Percentiles rank a stretch among this genome's conserved stretches.
These are phyloP conservation scores for Azemiops feae DNA, from an alignment of 2,113 vertebrate genomes.

Conservation along the genomic window DNA sequence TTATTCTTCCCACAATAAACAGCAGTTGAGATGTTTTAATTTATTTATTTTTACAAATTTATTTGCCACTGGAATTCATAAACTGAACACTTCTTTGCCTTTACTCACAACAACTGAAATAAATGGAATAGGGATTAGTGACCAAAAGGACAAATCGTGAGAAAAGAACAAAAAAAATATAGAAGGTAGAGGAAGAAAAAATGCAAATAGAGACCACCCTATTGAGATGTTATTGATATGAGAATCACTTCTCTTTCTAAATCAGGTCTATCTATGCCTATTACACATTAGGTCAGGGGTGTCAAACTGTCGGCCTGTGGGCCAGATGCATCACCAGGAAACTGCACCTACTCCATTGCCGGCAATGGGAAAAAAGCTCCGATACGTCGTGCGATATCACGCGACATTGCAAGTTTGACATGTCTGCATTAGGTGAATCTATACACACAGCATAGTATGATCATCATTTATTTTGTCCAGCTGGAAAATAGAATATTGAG, in stretches of 20 bases:
- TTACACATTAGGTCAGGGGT: background rate
- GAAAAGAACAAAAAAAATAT: slow-evolving; percentile 32
- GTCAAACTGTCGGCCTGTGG: accelerated
- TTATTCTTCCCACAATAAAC: slow-evolving; percentile 74
- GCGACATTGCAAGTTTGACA: no score
- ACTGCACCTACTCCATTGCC: no score
- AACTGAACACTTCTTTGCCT: slow-evolving; percentile 45
- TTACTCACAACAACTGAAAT: slow-evolving; percentile 60
- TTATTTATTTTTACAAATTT: background rate
- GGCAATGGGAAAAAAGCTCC: no score
- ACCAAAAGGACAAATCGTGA: slow-evolving; percentile 44
- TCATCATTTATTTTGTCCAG: background rate
- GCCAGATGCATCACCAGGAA: no score
- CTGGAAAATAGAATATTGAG: background rate
- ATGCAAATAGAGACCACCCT: slow-evolving; percentile 23
- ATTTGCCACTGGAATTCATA: slow-evolving; percentile 61
- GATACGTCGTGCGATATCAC: no score
- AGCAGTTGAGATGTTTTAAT: slow-evolving; percentile 60
- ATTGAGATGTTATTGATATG: slow-evolving; percentile 38
- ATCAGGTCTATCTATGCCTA: slow-evolving; percentile 25
- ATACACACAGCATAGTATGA: background rate
- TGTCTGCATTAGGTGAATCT: slow-evolving; percentile 20
- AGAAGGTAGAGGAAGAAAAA: slow-evolving; percentile 11
- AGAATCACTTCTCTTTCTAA: slow-evolving; percentile 31
- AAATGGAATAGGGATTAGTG: slow-evolving; percentile 58